Evolutionary conservation across 2,888 invertebrate genomes (phyloP).

Genomic region (Cartodere bifasciata): DNA sequence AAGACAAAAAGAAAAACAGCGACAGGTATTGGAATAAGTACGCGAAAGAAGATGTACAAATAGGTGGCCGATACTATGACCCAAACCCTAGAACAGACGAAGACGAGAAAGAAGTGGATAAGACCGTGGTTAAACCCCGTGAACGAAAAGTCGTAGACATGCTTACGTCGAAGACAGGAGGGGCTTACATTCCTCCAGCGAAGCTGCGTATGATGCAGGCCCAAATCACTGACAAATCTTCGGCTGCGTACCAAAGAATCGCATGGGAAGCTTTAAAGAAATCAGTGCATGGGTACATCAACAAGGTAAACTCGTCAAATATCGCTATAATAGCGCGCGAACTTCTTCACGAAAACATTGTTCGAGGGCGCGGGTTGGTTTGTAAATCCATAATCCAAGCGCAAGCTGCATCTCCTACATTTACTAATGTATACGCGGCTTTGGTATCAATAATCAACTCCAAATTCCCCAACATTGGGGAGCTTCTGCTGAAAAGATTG

Average conservation of each 20-base stretch:
- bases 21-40: slow-evolving; percentile 35
- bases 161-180: slow-evolving; percentile 74
- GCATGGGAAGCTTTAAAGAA: slow-evolving; percentile 99
- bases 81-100: slow-evolving; percentile 14
- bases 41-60: slow-evolving; percentile 27
- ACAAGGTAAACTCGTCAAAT: slow-evolving; percentile 94
- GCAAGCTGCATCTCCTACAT: slow-evolving; percentile 93
- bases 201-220: slow-evolving; percentile 91
- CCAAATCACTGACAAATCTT: slow-evolving; percentile 90
- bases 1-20: slow-evolving; percentile 23
- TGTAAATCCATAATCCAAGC: slow-evolving; percentile 92
- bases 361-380: slow-evolving; percentile 87
- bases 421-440: slow-evolving; percentile 94
- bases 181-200: slow-evolving; percentile 97
- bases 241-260: slow-evolving; percentile 86
- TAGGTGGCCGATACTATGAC: slow-evolving; percentile 29
- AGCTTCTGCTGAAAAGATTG: slow-evolving; percentile 76
- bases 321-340: slow-evolving; percentile 85
- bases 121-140: slow-evolving; percentile 27
- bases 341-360: slow-evolving; percentile 86
- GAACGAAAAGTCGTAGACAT: slow-evolving; percentile 48
- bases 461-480: slow-evolving; percentile 94
- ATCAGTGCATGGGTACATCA: slow-evolving; percentile 94
- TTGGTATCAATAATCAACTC: slow-evolving; percentile 93
- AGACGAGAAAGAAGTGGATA: slow-evolving; percentile 19